Evolutionary conservation across 2,113 vertebrate genomes (phyloP).

Genomic region (Tetrax tetrax): DNA sequence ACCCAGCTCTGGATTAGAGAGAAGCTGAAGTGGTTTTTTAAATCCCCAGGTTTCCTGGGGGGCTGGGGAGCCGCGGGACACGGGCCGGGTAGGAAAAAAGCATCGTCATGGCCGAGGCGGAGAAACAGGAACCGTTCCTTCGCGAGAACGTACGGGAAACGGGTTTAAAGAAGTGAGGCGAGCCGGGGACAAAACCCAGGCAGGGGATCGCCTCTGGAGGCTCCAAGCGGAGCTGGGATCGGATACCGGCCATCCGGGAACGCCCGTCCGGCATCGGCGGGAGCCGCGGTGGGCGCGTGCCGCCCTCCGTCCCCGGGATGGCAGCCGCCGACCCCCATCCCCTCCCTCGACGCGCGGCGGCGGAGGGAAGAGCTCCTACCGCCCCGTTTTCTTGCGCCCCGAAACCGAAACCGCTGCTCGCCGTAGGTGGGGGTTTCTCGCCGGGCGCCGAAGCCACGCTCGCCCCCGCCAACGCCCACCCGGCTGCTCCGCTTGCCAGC

Average conservation of each 20-base stretch:
- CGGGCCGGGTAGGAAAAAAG: background rate
- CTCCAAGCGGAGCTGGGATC: background rate
- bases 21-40: background rate
- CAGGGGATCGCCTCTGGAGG: background rate
- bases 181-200: slow-evolving; percentile 26
- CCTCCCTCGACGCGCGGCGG: background rate
- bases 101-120: background rate
- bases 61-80: background rate
- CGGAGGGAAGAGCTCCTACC: background rate
- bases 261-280: too few species aligned
- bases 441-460: background rate
- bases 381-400: background rate
- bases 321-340: background rate
- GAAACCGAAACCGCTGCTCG: slow-evolving; percentile 19
- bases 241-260: too few species aligned
- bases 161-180: slow-evolving; percentile 63
- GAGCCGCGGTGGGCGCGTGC: accelerated
- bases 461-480: background rate
- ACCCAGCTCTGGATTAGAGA: background rate
- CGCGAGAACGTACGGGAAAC: slow-evolving; percentile 51
- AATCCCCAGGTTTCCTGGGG: background rate
- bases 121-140: slow-evolving; percentile 62
- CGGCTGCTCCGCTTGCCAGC: background rate
- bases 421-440: slow-evolving; percentile 58
- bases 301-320: accelerated